Base-by-base conservation (phyloP, 1,140 invertebrate species). In the Drosophila ficusphila region DNA sequence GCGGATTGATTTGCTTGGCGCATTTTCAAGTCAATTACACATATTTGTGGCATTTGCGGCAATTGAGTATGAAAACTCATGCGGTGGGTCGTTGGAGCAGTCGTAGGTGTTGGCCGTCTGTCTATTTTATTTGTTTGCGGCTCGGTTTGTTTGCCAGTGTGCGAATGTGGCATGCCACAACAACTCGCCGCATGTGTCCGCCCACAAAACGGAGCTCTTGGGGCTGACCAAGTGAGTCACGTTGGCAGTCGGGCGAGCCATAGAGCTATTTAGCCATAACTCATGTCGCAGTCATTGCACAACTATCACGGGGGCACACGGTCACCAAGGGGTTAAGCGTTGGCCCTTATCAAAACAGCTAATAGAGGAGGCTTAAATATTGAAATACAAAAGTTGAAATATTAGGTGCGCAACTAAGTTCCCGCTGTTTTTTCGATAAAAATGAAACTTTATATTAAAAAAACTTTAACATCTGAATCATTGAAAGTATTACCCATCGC, bases 1-100 rank as follows among this genome's bases (percentile, higher is more conserved):
- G 76, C 46, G 72, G 81, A 85, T 85, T 85, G 81, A 85, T 85
- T 85, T 85, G 81, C 79, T 85, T 76, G 81, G 48, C 72, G 76
- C 72, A 81, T 86, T 85, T 85, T 85, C 81, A 85, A 85, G 81
- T 85, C 81, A 85, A 85, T 85, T 85, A 85, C 81, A 85, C 81
- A 85, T 85, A 86, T 85, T 85, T 85, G 81, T 85, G 81, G 81
- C 81, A 85, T 85, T 85, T 81, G 81, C 61, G 81, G 81, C 76
- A 85, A 85, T 85, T 85, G 68, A 76, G 78, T 86, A 72, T 79
- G 81, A 76, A 85, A 65, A 79, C 64, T 72, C 74, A 70, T 81
- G 81, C 68, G 81, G 82, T 86, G 81, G 82, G 82, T 86, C 77
- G 77, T 38, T 56, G 16, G 14, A 23, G 25, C 48, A 23, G 52